Percentiles rank a stretch among this genome's conserved stretches.
These are phyloP conservation scores for Artibeus jamaicensis DNA, from an alignment of 2,797 vertebrate species.

Conservation along the genomic window DNA sequence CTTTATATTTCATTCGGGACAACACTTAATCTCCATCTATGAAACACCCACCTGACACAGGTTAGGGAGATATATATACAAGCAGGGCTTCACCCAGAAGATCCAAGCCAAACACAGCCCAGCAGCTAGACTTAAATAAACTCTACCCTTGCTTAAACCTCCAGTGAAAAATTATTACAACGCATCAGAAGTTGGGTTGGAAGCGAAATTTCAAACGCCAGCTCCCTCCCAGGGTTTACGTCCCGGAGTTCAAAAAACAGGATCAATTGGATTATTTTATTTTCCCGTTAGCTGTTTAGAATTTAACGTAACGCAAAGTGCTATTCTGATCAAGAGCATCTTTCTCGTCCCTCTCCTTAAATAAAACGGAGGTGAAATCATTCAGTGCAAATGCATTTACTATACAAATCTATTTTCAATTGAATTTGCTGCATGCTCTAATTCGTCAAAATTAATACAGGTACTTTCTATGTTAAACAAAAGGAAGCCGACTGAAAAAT, in stretches of 20 bases:
- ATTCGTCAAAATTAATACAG: constrained; percentile 79
- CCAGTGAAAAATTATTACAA: constrained; percentile 71
- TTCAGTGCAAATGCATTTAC: constrained; percentile 71
- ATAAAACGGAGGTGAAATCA: constrained; percentile 63
- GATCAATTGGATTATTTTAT: constrained; percentile 50
- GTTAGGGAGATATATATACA: constrained; percentile 55
- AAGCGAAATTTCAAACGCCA: constrained; percentile 72
- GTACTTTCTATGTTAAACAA: constrained; percentile 84
- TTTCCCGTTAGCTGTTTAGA: constrained; percentile 55
- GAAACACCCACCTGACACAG: constrained; percentile 77
- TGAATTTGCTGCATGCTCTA: constrained; percentile 78
- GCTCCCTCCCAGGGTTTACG: constrained; percentile 68
- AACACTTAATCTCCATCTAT: constrained; percentile 78
- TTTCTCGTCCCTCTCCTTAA: constrained; percentile 70
- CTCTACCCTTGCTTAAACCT: constrained; percentile 66
- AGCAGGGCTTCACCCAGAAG: constrained; percentile 67
- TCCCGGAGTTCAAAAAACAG: constrained; percentile 70
- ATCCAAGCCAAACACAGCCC: constrained; percentile 74
- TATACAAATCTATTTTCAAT: constrained; percentile 78
- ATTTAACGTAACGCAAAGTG: constrained; percentile 79
- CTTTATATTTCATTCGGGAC: constrained; percentile 79
- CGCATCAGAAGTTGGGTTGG: constrained; percentile 73
- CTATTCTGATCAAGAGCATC: constrained; percentile 77
- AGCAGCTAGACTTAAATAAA: constrained; percentile 75
- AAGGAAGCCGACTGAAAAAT: constrained; percentile 80